Conservation (phyloP, 92 coral and sea anemone genomes). For the Chrysogorgia sp. region DNA sequence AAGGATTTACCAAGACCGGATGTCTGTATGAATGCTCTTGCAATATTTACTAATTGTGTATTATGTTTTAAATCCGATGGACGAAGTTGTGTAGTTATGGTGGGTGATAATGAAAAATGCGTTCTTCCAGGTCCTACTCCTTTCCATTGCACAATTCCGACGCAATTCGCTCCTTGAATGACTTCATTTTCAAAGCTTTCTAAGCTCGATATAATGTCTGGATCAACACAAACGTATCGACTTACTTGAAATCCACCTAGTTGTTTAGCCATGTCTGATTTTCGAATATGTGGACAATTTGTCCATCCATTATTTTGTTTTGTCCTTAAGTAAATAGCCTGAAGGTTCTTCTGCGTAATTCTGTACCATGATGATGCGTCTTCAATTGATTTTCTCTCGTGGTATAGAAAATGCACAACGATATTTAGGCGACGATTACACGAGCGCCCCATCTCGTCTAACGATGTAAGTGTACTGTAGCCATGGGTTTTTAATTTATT, state of each 20-base stretch:
- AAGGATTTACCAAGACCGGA: constrained; percentile 63
- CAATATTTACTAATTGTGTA: constrained; percentile 67
- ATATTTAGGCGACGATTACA: constrained; percentile 78
- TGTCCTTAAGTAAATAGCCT: constrained; percentile 63
- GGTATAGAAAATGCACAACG: constrained; percentile 83
- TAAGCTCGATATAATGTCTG: constrained; percentile 75
- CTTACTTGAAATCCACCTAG: constrained; percentile 82
- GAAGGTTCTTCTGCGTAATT: constrained; percentile 62
- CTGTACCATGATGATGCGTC: constrained; percentile 86
- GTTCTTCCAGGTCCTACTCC: constrained; percentile 76
- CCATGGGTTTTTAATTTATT: constrained; percentile 67
- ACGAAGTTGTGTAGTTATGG: constrained; percentile 62
- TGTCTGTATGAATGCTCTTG: constrained; percentile 65
- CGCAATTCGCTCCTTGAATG: constrained; percentile 77
- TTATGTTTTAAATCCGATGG: constrained; percentile 83
- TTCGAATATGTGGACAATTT: constrained; percentile 78
- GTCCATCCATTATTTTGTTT: constrained; percentile 80
- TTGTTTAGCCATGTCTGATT: constrained; percentile 81
- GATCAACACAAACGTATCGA: constrained; percentile 93
- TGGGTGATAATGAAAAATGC: constrained; percentile 72
- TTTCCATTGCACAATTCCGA: constrained; percentile 93
- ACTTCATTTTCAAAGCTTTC: constrained; percentile 77
- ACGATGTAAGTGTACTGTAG: constrained; percentile 69
- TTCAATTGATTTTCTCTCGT: constrained; percentile 53
- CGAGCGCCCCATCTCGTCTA: constrained; percentile 76